These are phyloP conservation scores for Eupristina koningsbergeri DNA, from an alignment of 1,140 invertebrate genomes.

Conservation along the genomic window DNA sequence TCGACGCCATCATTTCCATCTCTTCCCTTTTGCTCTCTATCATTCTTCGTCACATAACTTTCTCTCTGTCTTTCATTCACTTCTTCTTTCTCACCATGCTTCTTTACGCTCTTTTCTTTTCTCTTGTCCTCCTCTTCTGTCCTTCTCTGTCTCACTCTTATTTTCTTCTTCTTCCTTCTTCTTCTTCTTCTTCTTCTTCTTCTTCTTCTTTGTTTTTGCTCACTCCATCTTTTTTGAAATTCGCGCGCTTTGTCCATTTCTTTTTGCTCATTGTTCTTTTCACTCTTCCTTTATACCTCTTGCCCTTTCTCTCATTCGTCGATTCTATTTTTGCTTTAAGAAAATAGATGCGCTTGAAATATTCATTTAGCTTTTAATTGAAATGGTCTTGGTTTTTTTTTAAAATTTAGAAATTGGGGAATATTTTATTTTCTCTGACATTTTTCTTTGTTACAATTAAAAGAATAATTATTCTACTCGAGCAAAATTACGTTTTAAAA, in stretches of 20 bases:
- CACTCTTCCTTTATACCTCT: neutral
- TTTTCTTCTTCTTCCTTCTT: slow-evolving; percentile 25
- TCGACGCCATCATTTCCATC: slow-evolving; percentile 24
- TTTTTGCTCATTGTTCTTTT: neutral
- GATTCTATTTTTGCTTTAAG: slow-evolving; percentile 31
- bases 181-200: slow-evolving; percentile 13
- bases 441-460: too few species aligned
- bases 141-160: neutral
- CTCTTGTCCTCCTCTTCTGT: neutral
- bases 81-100: slow-evolving; percentile 46
- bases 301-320: neutral
- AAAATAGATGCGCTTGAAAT: neutral
- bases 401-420: neutral
- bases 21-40: slow-evolving; percentile 25
- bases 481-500: too few species aligned
- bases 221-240: slow-evolving; percentile 35
- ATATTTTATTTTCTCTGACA: neutral
- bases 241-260: slow-evolving; percentile 36
- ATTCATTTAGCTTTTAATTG: slow-evolving; percentile 28
- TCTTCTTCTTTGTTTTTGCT: slow-evolving; percentile 12
- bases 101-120: slow-evolving; percentile 6
- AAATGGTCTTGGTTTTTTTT: neutral
- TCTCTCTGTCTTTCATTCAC: slow-evolving; percentile 40
- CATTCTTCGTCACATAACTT: neutral
- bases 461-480: too few species aligned